Evolutionary conservation across 2,888 invertebrate species (phyloP).

Genomic region (Epinotia nisella): DNA sequence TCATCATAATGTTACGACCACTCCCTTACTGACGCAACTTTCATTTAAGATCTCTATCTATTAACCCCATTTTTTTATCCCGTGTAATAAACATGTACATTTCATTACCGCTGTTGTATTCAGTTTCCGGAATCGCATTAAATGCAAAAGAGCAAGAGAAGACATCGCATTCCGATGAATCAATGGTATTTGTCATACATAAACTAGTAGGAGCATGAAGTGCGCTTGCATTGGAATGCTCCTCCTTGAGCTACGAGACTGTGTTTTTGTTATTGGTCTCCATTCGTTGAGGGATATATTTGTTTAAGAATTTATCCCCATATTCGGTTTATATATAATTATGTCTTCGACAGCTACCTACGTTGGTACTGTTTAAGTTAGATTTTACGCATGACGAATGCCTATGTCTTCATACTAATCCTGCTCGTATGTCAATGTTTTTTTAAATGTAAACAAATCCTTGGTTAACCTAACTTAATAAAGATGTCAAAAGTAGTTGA

Average conservation of each 20-base stretch:
- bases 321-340: too few relatives aligned
- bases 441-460: too few relatives aligned
- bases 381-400: too few relatives aligned
- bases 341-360: too few relatives aligned
- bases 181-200: conserved; percentile 67
- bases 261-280: background rate
- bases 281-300: background rate
- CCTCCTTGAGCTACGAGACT: conserved; percentile 7
- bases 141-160: conserved; percentile 58
- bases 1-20: too few relatives aligned
- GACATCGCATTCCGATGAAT: conserved; percentile 60
- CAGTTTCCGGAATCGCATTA: conserved; percentile 51
- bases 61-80: conserved; percentile 8
- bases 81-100: conserved; percentile 34
- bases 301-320: too few relatives aligned
- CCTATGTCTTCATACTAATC: too few relatives aligned
- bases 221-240: conserved; percentile 47
- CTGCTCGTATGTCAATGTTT: too few relatives aligned
- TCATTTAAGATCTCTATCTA: conserved; percentile 1
- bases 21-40: too few relatives aligned
- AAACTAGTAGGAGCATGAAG: conserved; percentile 57
- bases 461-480: too few relatives aligned
- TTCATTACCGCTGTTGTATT: conserved; percentile 57
- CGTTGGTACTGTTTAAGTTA: too few relatives aligned
- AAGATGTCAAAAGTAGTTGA: too few relatives aligned